These are phyloP conservation scores for Lithobates sylvaticus DNA, from an alignment of 2,797 vertebrate species.

Conservation along the genomic window DNA sequence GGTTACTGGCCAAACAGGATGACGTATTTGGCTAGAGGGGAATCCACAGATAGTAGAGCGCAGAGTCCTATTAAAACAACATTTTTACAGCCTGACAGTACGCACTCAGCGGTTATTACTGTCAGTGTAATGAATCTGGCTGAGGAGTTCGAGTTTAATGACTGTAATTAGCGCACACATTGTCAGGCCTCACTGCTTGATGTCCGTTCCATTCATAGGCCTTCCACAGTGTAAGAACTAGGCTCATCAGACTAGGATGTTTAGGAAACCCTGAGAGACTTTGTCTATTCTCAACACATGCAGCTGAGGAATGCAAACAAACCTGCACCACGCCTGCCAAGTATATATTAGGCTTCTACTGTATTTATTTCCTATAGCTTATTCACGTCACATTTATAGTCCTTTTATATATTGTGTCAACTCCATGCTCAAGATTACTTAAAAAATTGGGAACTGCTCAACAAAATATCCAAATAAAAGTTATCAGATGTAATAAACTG, in stretches of 20 bases:
- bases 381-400: too few species aligned
- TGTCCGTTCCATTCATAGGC: background rate
- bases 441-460: too few species aligned
- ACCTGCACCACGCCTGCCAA: constrained; percentile 30
- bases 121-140: background rate
- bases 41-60: background rate
- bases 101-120: background rate
- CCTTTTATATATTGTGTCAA: too few species aligned
- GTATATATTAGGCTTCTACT: background rate
- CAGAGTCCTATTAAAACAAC: constrained; percentile 13
- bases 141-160: background rate
- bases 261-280: background rate
- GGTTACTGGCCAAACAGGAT: background rate
- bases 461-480: too few species aligned
- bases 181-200: background rate
- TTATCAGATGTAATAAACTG: too few species aligned
- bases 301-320: background rate
- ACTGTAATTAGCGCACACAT: background rate
- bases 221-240: background rate
- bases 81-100: background rate
- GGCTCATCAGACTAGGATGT: background rate
- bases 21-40: background rate
- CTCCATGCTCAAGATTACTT: too few species aligned
- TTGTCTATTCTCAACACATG: constrained; percentile 15
- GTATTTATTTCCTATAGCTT: background rate